Base-by-base conservation (phyloP, 2,888 invertebrate species). In the Papilio gigon region DNA sequence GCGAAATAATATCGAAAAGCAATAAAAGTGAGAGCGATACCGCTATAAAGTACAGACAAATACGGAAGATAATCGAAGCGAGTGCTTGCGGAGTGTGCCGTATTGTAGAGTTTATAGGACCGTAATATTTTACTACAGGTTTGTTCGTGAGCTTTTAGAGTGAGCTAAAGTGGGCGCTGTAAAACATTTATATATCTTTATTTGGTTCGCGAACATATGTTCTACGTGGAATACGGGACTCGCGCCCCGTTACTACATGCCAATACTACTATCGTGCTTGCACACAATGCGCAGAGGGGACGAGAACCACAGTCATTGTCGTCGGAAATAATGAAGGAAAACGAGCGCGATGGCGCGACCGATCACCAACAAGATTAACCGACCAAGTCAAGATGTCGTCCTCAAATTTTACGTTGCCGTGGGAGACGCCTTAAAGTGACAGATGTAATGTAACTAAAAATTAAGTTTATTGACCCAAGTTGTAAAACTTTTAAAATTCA, bases 1-100 rank as follows among this genome's bases (percentile, higher is more conserved):
- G 87, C 85, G 85, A 90, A 89, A 91, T 90, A 90, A 90, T 91
- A 91, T 90, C 86, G 90, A 87, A 88, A 88, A 84, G 82, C 86
- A 77, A 87, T 91, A 91, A 91, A 90, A 80, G 77, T 76, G 81
- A 74, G 82, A 79, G 80, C 73, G 78, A 85, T 81, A 86, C 87
- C 87, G 86, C 86, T 83, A 89, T 91, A 90, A 90, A 90, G 86
- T 80, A 86, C 87, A 88, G 86, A 91, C 91, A 90, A 90, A 91
- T 81, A 83, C 85, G 73, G 81, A 76, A 83, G 83, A 90, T 90
- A 90, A 90, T 89, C 90, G 89, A 81, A 83, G 77, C 88, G 85
- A 90, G 90, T 88, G 89, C 80, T 75, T n/a, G 53, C 11, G 30
- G 53, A 56, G 74, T 75, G 83, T 82, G 82, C 30, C 30, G 88